phyloP scores from a whole-genome alignment of 2,888 invertebrate genomes.

The Chorisops tibialis region DNA sequence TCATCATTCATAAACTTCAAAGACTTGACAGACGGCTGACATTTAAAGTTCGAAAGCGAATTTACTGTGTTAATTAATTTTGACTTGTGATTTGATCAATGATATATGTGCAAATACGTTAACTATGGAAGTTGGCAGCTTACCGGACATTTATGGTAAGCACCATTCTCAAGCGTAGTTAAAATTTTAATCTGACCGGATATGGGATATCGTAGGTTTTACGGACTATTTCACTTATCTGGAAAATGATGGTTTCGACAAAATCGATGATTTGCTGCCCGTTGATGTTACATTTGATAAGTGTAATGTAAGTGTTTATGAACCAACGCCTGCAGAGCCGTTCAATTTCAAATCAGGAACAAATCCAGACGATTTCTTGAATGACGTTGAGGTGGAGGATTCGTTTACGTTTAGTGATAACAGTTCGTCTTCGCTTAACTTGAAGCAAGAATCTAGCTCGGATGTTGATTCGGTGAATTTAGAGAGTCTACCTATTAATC shows the following conservation, averaged over 20 bases:
- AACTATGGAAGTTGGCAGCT: slow-evolving; percentile 1
- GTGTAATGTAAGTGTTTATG: not conserved
- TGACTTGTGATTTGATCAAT: too few species aligned
- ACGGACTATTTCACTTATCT: slow-evolving; percentile 1
- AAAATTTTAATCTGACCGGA: too few species aligned
- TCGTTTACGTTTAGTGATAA: slow-evolving; percentile 35
- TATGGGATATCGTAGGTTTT: slow-evolving; percentile 2
- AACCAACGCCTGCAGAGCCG: not conserved
- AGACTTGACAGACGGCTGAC: too few species aligned
- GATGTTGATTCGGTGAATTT: slow-evolving; percentile 41
- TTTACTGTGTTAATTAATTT: too few species aligned
- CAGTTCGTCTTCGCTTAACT: slow-evolving; percentile 35
- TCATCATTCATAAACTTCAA: too few species aligned
- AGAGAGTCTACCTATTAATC: slow-evolving; percentile 20
- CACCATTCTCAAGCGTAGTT: not conserved
- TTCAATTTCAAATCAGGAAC: not conserved
- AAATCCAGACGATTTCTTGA: slow-evolving; percentile 46
- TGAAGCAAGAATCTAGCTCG: slow-evolving; percentile 37
- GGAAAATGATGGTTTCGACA: slow-evolving; percentile 13
- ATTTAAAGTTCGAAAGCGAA: too few species aligned
- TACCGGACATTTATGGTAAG: slow-evolving; percentile 14
- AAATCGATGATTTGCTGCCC: slow-evolving; percentile 18
- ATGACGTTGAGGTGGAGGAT: slow-evolving; percentile 38
- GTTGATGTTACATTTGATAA: slow-evolving; percentile 10
- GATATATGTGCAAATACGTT: slow-evolving; percentile 5